A percentile compares a stretch with the other conserved stretches of the same genome.
Evolutionary conservation across 2,797 vertebrate genomes (phyloP).

Genomic region (Halcyon chelicuti): DNA sequence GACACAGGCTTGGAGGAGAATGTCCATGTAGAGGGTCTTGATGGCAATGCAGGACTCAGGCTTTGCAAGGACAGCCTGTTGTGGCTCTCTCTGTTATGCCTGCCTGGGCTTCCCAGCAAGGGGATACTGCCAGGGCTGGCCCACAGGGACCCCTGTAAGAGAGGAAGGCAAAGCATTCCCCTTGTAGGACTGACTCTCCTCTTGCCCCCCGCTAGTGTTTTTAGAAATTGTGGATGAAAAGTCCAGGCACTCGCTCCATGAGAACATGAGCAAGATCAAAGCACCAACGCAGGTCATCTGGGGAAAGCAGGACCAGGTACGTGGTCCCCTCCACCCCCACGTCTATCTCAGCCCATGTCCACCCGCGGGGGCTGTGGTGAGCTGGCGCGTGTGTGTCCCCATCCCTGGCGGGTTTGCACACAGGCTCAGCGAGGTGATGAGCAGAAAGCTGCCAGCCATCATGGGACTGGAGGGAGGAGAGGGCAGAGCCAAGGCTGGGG

Average conservation of each 20-base stretch:
- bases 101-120: not conserved
- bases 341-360: not conserved
- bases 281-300: constrained; percentile 90
- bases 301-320: constrained; percentile 96
- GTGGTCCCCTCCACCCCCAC: accelerated
- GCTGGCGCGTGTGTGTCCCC: not conserved
- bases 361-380: accelerated
- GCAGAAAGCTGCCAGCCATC: not conserved
- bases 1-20: not conserved
- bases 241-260: constrained; percentile 86
- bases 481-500: not conserved
- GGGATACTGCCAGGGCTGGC: not conserved
- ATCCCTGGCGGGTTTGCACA: not conserved
- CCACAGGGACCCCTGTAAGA: not conserved
- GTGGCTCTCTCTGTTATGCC: not conserved
- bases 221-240: constrained; percentile 85
- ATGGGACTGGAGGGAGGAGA: not conserved
- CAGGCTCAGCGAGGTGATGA: not conserved
- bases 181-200: constrained; percentile 6
- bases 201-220: constrained; percentile 82
- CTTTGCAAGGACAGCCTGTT: not conserved
- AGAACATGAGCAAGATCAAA: constrained; percentile 89
- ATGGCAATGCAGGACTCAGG: not conserved
- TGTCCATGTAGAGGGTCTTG: not conserved
- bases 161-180: not conserved